These are phyloP conservation scores for Trichomycterus rosablanca DNA, from an alignment of 2,113 vertebrate genomes.

Conservation along the genomic window DNA sequence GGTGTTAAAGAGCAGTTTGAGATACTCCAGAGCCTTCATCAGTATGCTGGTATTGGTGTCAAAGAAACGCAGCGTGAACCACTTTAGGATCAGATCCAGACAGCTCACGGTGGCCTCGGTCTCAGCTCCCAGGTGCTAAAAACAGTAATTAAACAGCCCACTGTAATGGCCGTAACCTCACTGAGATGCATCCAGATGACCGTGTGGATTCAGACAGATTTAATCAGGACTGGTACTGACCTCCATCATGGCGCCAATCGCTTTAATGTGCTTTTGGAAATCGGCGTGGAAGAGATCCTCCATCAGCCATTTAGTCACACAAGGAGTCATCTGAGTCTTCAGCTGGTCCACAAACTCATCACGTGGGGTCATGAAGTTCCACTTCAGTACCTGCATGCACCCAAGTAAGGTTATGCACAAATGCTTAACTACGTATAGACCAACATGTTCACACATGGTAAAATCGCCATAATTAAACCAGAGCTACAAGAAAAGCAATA, in stretches of 20 bases:
- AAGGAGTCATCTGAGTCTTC: slow-evolving; percentile 89
- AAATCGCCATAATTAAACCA: too few species aligned
- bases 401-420: neutral
- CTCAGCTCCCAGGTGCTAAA: slow-evolving; percentile 86
- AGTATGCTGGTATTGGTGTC: slow-evolving; percentile 97
- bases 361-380: slow-evolving; percentile 93
- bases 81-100: slow-evolving; percentile 92
- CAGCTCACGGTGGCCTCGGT: slow-evolving; percentile 87
- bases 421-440: too few species aligned
- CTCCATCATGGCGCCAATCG: slow-evolving; percentile 88
- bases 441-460: too few species aligned
- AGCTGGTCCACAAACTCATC: slow-evolving; percentile 96
- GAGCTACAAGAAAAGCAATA: too few species aligned
- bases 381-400: slow-evolving; percentile 77
- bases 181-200: too few species aligned
- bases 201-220: too few species aligned
- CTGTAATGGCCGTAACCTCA: too few species aligned
- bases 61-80: slow-evolving; percentile 94
- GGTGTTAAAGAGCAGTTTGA: slow-evolving; percentile 85
- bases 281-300: slow-evolving; percentile 95
- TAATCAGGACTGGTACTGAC: slow-evolving; percentile 49
- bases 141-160: slow-evolving; percentile 17
- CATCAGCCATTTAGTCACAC: slow-evolving; percentile 89
- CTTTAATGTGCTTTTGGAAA: slow-evolving; percentile 95
- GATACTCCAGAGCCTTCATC: slow-evolving; percentile 94